Conservation (phyloP, 1,140 invertebrate genomes). For the Steinernema feltiae region DNA sequence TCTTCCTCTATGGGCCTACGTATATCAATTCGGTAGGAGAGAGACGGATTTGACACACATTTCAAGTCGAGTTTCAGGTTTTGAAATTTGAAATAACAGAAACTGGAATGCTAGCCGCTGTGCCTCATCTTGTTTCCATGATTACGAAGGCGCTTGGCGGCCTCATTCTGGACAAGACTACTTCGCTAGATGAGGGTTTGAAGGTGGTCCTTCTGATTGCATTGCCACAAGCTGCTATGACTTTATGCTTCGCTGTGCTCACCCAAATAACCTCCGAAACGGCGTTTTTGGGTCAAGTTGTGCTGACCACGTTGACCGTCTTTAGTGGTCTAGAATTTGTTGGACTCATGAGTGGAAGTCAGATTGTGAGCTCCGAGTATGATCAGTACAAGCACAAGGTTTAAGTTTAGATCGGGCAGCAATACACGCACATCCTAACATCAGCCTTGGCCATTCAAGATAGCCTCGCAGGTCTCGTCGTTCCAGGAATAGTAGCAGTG, state of each 20-base stretch:
- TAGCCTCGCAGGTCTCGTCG: background rate
- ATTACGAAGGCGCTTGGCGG: background rate
- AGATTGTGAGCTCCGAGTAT: background rate
- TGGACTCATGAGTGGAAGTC: background rate
- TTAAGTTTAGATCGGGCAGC: background rate
- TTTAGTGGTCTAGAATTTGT: background rate
- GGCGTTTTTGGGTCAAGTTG: background rate
- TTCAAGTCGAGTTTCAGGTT: background rate
- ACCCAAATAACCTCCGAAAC: background rate
- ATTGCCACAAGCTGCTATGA: background rate
- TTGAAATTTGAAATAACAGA: background rate
- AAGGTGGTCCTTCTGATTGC: background rate
- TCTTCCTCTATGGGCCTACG: background rate
- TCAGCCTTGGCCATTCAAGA: background rate
- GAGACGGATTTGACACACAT: background rate
- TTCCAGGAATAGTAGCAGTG: background rate
- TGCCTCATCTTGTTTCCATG: background rate
- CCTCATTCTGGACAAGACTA: background rate
- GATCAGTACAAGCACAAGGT: background rate
- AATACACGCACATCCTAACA: background rate
- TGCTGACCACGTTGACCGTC: background rate
- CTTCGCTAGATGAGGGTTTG: background rate
- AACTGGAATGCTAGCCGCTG: background rate
- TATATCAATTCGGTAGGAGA: background rate
- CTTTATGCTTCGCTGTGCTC: background rate